Conservation (phyloP, 1,140 invertebrate genomes). For the Steinernema khuongi region DNA sequence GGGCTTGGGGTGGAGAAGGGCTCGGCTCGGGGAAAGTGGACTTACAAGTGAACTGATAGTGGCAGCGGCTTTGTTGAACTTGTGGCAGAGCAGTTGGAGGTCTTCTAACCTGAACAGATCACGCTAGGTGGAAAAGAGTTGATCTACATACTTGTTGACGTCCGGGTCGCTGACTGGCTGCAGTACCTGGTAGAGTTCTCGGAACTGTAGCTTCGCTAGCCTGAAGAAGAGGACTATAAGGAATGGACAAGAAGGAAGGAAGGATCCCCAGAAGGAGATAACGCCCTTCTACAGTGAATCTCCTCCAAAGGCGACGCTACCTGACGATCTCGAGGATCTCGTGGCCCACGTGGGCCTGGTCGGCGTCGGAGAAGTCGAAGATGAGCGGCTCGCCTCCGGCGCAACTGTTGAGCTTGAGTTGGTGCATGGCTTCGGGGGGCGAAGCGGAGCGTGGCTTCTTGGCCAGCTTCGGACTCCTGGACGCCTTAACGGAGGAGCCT, state of each 20-base stretch:
- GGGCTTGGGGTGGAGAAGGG: no score
- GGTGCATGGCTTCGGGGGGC: background rate
- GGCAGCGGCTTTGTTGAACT: background rate
- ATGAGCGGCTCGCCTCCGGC: background rate
- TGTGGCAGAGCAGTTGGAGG: background rate
- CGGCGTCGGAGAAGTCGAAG: background rate
- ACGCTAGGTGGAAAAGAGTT: background rate
- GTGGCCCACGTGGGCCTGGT: background rate
- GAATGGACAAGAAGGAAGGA: no score
- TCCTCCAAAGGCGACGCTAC: background rate
- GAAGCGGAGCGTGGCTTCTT: background rate
- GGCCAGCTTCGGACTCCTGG: constrained; percentile 6
- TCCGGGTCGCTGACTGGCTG: background rate
- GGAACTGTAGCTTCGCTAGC: background rate
- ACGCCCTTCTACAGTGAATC: no score
- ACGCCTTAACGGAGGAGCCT: background rate
- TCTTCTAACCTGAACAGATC: background rate
- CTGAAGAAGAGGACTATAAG: background rate
- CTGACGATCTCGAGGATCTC: background rate
- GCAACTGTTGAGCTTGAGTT: background rate
- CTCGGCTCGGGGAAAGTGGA: background rate
- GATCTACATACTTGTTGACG: background rate
- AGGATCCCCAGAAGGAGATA: no score
- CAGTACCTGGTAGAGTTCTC: background rate
- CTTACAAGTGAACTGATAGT: background rate